Percentiles rank a stretch among this genome's conserved stretches.
Conservation (phyloP, 2,113 vertebrate genomes). For the Corythoichthys haematopterus region DNA sequence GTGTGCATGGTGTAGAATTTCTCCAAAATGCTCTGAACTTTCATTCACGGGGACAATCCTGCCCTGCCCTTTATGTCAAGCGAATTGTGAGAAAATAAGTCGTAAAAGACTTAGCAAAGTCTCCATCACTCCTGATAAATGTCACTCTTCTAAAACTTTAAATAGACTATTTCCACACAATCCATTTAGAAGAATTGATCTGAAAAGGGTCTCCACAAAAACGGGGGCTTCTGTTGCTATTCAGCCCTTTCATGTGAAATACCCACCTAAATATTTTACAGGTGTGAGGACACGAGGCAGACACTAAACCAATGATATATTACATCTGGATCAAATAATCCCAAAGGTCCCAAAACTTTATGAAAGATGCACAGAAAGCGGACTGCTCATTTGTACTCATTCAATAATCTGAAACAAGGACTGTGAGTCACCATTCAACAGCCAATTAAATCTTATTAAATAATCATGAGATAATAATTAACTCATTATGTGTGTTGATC, state of each 20-base stretch:
- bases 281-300: neutral
- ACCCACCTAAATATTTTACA: slow-evolving; percentile 1
- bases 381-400: neutral
- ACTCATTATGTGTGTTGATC: slow-evolving; percentile 6
- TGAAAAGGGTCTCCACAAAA: slow-evolving; percentile 18
- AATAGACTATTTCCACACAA: slow-evolving; percentile 6
- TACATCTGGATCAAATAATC: neutral
- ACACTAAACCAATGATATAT: neutral
- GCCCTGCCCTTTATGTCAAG: slow-evolving; percentile 25
- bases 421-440: slow-evolving; percentile 2
- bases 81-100: slow-evolving; percentile 27
- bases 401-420: slow-evolving; percentile 1
- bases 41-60: slow-evolving; percentile 17
- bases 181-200: slow-evolving; percentile 1
- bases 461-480: slow-evolving; percentile 3
- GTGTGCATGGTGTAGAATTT: slow-evolving; percentile 12
- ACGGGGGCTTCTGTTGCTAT: neutral
- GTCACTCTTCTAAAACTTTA: slow-evolving; percentile 22
- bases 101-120: slow-evolving; percentile 30
- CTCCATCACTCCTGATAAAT: slow-evolving; percentile 9
- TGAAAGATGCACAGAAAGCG: neutral
- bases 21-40: slow-evolving; percentile 30
- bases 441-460: slow-evolving; percentile 6
- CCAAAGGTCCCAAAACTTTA: neutral
- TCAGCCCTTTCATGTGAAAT: neutral